Conservation (phyloP, 2,113 vertebrate genomes). For the Thomomys bottae region DNA sequence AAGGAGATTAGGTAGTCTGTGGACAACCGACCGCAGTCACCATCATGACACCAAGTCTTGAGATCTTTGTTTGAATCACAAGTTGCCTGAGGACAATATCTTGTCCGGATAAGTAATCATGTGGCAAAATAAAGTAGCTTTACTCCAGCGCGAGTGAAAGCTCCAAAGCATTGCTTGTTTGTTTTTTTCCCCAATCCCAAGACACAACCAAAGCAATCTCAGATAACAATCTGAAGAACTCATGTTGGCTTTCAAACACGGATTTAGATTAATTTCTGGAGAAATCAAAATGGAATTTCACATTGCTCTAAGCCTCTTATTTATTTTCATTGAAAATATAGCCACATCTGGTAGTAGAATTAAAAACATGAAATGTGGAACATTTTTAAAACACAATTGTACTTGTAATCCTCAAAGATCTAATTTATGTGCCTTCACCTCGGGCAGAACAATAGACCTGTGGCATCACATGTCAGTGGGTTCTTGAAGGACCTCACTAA, state of each 20-base stretch:
- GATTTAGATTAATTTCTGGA: constrained; percentile 79
- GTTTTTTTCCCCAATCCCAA: constrained; percentile 67
- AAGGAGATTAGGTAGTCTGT: constrained; percentile 86
- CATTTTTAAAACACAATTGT: constrained; percentile 54
- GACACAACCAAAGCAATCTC: constrained; percentile 75
- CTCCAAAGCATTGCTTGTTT: constrained; percentile 40
- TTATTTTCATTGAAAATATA: constrained; percentile 82
- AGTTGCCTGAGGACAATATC: constrained; percentile 79
- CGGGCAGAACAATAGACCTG: constrained; percentile 67
- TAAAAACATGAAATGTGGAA: constrained; percentile 82
- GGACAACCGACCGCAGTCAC: constrained; percentile 77
- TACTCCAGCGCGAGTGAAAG: constrained; percentile 70
- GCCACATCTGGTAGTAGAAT: constrained; percentile 78
- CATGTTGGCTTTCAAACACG: constrained; percentile 69
- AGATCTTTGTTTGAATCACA: constrained; percentile 80
- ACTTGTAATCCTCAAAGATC: constrained; percentile 68
- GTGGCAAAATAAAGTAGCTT: constrained; percentile 71
- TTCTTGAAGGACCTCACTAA: constrained; percentile 74
- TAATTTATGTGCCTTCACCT: constrained; percentile 67
- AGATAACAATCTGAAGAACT: constrained; percentile 75
- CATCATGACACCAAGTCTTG: constrained; percentile 81
- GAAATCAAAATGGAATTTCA: constrained; percentile 84
- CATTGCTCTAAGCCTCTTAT: constrained; percentile 77
- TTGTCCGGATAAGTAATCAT: constrained; percentile 74
- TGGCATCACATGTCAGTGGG: constrained; percentile 61